Evolutionary conservation across 1,140 invertebrate species (phyloP), one percentile per base, ranked within the genome.

Genomic region (Pararge aegeria): DNA sequence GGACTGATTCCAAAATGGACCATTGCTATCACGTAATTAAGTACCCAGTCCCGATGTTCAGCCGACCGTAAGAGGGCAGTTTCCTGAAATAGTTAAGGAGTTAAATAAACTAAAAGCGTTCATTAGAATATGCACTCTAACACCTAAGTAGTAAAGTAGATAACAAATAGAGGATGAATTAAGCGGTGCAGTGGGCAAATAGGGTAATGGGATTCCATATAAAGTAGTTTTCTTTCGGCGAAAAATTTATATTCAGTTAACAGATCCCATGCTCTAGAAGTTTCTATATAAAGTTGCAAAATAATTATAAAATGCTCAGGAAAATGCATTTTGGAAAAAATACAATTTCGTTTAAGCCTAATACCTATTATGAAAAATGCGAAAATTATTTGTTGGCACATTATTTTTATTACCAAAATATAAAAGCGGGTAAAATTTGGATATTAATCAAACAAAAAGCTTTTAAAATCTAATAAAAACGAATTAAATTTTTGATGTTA

Each of bases 11-110:
- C 64, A 56, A 68, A 68, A 63, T 54, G 67, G 63, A 62, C 70
- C 65, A 48, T 66, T 60, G 60, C 64, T 75, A 75, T 75, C 70
- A 75, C 65, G 63, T 75, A 73, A 75, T 75, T 75, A 75, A 73
- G 68, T 64, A 68, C 59, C 61, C 42, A 65, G 66, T 53, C 70
- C 73, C 62, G 61, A 64, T 73, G 70, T 61, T 70, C 70, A 72
- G 61, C 60, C 67, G 63, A 64, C 61, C 64, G 73, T 66, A 54
- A 66, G 70, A 62, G 73, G 65, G 68, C 66, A 72, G 57, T 68
- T 59, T 62, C 53, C 68, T 66, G 51, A 60, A 69, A 65, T 72
- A 66, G 55, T 70, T 57, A 49, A 64, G 55, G 59, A 73, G 54
- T 73, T 60, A 63, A 69, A 62, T 38, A 60, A 54, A 66, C 48